These are phyloP conservation scores for Nothobranchius furzeri DNA, from an alignment of 2,113 vertebrate genomes.

Conservation along the genomic window DNA sequence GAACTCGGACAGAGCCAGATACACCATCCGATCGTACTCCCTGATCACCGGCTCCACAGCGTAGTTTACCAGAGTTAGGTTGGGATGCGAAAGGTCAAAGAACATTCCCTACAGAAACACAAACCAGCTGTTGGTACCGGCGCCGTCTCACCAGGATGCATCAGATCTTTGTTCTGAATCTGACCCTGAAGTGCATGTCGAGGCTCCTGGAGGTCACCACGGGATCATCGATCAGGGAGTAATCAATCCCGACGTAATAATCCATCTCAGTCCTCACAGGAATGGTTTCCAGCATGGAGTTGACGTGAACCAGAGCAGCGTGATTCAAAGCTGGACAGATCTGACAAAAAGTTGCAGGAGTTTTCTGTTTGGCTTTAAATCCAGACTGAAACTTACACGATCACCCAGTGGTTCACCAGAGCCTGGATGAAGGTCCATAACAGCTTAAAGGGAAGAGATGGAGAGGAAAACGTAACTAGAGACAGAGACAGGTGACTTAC, in stretches of 20 bases:
- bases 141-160: neutral
- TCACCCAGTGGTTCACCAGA: no score
- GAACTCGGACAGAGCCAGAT: slow-evolving; percentile 90
- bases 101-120: slow-evolving; percentile 86
- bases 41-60: slow-evolving; percentile 84
- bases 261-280: slow-evolving; percentile 89
- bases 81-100: slow-evolving; percentile 76
- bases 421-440: no score
- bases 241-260: slow-evolving; percentile 88
- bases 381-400: no score
- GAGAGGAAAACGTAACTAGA: neutral
- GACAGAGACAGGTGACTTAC: slow-evolving; percentile 62
- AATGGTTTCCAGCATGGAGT: slow-evolving; percentile 88
- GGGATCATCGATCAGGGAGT: slow-evolving; percentile 89
- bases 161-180: neutral
- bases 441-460: no score
- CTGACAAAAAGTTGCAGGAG: slow-evolving; percentile 62
- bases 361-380: neutral
- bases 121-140: neutral
- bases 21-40: slow-evolving; percentile 91
- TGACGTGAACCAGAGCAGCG: slow-evolving; percentile 85
- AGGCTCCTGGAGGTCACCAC: slow-evolving; percentile 79
- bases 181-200: slow-evolving; percentile 93
- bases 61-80: slow-evolving; percentile 77
- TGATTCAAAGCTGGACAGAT: slow-evolving; percentile 91